Evolutionary conservation across 2,888 invertebrate genomes (phyloP).

Genomic region (Ommatoiulus sabulosus): DNA sequence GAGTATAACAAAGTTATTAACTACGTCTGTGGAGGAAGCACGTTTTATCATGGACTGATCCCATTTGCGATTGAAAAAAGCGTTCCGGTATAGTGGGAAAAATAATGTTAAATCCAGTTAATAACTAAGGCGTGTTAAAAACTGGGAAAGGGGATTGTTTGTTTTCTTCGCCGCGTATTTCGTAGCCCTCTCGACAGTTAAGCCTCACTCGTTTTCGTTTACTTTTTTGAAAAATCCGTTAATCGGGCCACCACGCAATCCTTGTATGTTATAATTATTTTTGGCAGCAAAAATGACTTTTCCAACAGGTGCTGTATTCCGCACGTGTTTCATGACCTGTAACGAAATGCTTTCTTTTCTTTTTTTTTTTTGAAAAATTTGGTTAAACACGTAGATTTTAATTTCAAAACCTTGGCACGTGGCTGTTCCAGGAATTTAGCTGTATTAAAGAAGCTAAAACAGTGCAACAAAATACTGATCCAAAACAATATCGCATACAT

Average conservation of each 20-base stretch:
- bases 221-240: slow-evolving; percentile 8
- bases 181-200: neutral
- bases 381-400: neutral
- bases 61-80: neutral
- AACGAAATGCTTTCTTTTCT: neutral
- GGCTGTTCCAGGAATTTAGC: neutral
- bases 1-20: neutral
- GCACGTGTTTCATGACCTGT: slow-evolving; percentile 31
- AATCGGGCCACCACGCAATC: slow-evolving; percentile 37
- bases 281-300: slow-evolving; percentile 19
- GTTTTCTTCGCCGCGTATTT: neutral
- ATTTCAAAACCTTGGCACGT: neutral
- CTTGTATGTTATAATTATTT: slow-evolving; percentile 4
- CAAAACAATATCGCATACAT: no score
- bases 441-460: neutral
- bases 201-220: neutral
- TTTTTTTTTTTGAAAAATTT: neutral
- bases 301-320: neutral
- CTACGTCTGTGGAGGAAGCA: neutral
- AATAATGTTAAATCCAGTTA: slow-evolving; percentile 15
- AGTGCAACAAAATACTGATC: no score
- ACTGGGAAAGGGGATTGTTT: neutral
- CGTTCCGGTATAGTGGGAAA: neutral
- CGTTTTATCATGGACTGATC: neutral
- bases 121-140: neutral